A percentile compares a stretch with the other conserved stretches of the same genome.
Conservation (phyloP, 2,797 vertebrate species). For the Tauraco hartlaubi region DNA sequence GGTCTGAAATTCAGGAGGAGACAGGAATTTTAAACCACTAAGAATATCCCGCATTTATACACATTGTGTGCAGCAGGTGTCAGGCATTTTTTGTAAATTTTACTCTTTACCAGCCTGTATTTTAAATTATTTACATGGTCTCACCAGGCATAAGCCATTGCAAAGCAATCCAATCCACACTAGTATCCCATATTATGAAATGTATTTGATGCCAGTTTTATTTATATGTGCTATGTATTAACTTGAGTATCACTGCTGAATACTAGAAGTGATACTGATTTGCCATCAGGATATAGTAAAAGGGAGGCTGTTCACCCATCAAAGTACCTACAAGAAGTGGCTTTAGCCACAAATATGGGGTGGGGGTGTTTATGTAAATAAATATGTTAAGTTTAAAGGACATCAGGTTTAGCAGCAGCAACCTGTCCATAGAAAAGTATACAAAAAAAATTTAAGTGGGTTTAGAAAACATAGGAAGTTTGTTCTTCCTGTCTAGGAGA, state of each 20-base stretch:
- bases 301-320: not conserved
- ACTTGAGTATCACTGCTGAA: not conserved
- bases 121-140: slow-evolving; percentile 34
- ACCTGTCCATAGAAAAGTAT: not conserved
- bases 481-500: not conserved
- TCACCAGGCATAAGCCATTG: not conserved
- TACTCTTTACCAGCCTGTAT: not conserved
- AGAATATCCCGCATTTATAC: slow-evolving; percentile 28
- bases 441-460: not conserved
- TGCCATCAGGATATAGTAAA: not conserved
- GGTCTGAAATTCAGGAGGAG: not conserved
- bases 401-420: not conserved
- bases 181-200: not conserved
- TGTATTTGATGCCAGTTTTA: not conserved
- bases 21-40: not conserved
- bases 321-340: not conserved
- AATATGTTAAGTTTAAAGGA: not conserved
- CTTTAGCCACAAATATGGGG: not conserved
- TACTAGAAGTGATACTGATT: not conserved
- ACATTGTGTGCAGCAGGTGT: slow-evolving; percentile 12
- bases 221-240: not conserved
- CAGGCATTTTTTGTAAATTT: not conserved
- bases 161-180: slow-evolving; percentile 14
- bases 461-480: not conserved
- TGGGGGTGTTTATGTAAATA: not conserved